Percentiles rank a stretch among this genome's conserved stretches.
phyloP scores from a whole-genome alignment of 2,797 vertebrate species.

The Sternarchorhynchus goeldii region DNA sequence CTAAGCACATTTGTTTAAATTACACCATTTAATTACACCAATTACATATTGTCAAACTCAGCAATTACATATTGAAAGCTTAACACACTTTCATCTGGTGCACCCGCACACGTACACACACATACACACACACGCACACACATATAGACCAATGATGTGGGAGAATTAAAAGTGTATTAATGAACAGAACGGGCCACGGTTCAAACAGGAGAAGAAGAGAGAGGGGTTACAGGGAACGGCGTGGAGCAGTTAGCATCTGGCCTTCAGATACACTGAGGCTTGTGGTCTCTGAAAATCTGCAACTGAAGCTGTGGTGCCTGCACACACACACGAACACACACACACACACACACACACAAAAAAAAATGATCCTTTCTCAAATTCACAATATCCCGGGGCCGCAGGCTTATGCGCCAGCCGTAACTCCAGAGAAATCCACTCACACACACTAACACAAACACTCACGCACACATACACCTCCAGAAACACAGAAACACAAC shows the following conservation, averaged over 20 bases:
- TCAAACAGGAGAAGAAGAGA: conserved; percentile 1
- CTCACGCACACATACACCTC: conserved; percentile 11
- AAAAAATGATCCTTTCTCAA: conserved; percentile 1
- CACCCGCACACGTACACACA: conserved; percentile 29
- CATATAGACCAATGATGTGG: conserved; percentile 9
- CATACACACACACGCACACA: conserved; percentile 17
- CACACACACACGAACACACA: conserved; percentile 35
- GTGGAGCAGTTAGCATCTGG: conserved; percentile 51
- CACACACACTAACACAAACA: conserved; percentile 10
- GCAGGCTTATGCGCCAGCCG: conserved; percentile 17
- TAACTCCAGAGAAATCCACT: conserved; percentile 32
- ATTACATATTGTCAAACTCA: background rate
- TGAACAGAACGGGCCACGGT: conserved; percentile 28
- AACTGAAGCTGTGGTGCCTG: conserved; percentile 16
- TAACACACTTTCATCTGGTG: conserved; percentile 8
- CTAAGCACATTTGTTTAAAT: too few species aligned
- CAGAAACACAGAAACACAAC: background rate
- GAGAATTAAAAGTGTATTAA: conserved; percentile 38
- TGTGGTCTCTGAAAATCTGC: conserved; percentile 52
- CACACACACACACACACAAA: conserved; percentile 26
- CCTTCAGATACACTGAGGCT: conserved; percentile 51
- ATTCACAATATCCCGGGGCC: conserved; percentile 32
- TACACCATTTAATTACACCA: too few species aligned
- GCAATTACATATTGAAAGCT: background rate
- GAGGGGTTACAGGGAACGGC: background rate